phyloP scores from a whole-genome alignment of 2,113 vertebrate species.

The Acinonyx jubatus region DNA sequence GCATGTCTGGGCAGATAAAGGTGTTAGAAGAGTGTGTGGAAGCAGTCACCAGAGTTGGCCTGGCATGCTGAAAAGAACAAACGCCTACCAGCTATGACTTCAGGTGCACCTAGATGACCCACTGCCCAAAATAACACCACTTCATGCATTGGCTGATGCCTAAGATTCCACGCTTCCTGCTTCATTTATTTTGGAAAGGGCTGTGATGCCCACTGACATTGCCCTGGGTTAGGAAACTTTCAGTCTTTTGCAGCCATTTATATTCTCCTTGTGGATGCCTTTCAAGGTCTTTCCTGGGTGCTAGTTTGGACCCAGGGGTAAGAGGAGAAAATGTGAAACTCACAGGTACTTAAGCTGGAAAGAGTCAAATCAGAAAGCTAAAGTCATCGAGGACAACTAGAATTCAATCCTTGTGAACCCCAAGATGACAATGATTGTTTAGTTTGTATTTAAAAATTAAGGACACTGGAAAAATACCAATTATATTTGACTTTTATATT shows the following conservation, averaged over 20 bases:
- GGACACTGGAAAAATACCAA: neutral
- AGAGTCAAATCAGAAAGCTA: neutral
- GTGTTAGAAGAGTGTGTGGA: neutral
- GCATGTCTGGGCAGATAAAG: conserved; percentile 46
- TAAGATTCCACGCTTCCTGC: neutral
- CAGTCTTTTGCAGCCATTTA: neutral
- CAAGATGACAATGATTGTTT: neutral
- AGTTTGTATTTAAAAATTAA: neutral
- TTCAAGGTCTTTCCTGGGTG: neutral
- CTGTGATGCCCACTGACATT: neutral
- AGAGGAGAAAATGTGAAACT: neutral
- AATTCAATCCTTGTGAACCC: neutral
- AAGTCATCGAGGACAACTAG: neutral
- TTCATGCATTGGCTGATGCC: neutral
- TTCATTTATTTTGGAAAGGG: conserved; percentile 45
- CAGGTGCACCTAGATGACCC: conserved; percentile 34
- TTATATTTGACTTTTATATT: conserved; percentile 6
- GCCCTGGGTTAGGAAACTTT: conserved; percentile 13
- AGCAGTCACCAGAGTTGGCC: neutral
- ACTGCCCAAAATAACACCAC: conserved; percentile 54
- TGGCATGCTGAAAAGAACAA: conserved; percentile 23
- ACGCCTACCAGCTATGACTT: conserved; percentile 56
- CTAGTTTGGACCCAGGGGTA: neutral
- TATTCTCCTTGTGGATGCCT: neutral
- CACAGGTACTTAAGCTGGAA: neutral